Evolutionary conservation across 1,140 invertebrate species (phyloP).

Genomic region (Drosophila parabipectinata): DNA sequence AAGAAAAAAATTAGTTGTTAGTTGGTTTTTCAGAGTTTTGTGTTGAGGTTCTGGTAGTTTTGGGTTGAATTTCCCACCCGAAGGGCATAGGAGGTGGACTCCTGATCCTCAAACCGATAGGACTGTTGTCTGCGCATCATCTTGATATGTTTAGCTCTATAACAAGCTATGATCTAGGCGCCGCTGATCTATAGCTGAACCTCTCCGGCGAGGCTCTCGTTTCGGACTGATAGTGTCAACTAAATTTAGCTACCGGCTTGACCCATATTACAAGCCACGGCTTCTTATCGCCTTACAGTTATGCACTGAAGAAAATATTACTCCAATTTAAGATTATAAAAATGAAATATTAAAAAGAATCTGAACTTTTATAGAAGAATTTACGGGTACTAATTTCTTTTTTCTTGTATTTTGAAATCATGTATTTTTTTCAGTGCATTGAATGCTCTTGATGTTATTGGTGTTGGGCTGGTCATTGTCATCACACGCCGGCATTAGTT

Average conservation of each 20-base stretch:
- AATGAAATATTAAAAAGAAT: no score
- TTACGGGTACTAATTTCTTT: no score
- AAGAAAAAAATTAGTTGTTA: background rate
- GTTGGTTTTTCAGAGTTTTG: background rate
- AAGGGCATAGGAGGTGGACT: conserved; percentile 48
- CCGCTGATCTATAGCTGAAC: conserved; percentile 38
- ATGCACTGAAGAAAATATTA: background rate
- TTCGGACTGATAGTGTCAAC: conserved; percentile 65
- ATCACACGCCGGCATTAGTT: conserved; percentile 38
- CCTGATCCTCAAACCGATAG: conserved; percentile 78
- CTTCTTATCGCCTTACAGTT: conserved; percentile 31
- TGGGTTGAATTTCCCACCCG: conserved; percentile 29
- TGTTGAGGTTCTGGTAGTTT: background rate
- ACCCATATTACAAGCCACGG: conserved; percentile 60
- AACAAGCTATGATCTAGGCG: conserved; percentile 17
- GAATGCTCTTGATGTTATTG: conserved; percentile 16
- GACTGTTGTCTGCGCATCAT: conserved; percentile 76
- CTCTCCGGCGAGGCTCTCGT: conserved; percentile 40
- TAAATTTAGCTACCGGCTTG: conserved; percentile 65
- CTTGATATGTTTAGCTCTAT: conserved; percentile 24
- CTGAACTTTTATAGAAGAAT: no score
- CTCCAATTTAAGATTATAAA: no score
- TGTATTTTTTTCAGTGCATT: conserved; percentile 18
- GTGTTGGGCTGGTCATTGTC: conserved; percentile 33
- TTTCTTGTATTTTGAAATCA: background rate